Percentiles rank a stretch among this genome's conserved stretches.
Conservation (phyloP, 2,888 invertebrate species). For the Adineta ricciae region DNA sequence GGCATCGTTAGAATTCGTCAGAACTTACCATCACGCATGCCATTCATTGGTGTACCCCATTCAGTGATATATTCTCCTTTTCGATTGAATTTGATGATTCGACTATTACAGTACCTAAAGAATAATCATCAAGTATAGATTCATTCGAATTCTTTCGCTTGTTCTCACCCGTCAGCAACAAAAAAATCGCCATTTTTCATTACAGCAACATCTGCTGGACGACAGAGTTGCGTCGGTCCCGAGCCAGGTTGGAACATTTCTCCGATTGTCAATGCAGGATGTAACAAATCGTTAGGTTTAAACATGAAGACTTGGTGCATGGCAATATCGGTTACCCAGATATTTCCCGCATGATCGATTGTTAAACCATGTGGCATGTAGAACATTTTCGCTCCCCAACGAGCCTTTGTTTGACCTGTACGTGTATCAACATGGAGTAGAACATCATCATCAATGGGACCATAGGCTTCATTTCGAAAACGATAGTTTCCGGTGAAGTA, state of each 20-base stretch:
- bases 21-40: conserved; percentile 25
- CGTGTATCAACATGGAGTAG: conserved; percentile 52
- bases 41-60: conserved; percentile 38
- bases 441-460: conserved; percentile 17
- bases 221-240: conserved; percentile 64
- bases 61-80: conserved; percentile 56
- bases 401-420: conserved; percentile 65
- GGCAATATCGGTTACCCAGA: conserved; percentile 91
- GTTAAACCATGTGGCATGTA: conserved; percentile 91
- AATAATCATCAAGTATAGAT: neutral
- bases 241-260: conserved; percentile 60
- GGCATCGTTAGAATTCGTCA: neutral
- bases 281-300: conserved; percentile 34
- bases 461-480: neutral
- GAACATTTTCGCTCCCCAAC: conserved; percentile 76
- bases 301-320: conserved; percentile 66
- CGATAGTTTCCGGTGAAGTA: neutral
- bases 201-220: conserved; percentile 68
- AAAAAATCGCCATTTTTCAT: conserved; percentile 68
- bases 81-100: conserved; percentile 64
- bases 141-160: neutral
- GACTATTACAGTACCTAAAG: conserved; percentile 62
- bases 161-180: conserved; percentile 67
- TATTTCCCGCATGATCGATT: conserved; percentile 71
- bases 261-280: conserved; percentile 54